Percentiles rank a stretch among this genome's conserved stretches.
Evolutionary conservation across 2,888 invertebrate genomes (phyloP).

Genomic region (Volucella bombylans): DNA sequence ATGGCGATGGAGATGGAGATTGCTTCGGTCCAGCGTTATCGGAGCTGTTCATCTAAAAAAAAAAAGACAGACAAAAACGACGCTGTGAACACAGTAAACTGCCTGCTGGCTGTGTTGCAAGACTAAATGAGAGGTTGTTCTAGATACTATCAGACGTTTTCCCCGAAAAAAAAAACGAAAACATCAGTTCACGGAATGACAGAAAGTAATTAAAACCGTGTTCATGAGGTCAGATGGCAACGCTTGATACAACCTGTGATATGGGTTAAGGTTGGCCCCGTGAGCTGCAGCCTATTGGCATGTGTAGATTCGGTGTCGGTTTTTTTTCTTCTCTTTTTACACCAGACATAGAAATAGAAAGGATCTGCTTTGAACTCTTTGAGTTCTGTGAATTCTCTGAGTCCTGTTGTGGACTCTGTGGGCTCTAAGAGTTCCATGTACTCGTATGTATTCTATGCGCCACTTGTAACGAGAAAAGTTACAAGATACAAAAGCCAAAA

Average conservation of each 20-base stretch:
- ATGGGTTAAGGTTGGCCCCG: slow-evolving; percentile 69
- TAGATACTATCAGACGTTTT: slow-evolving; percentile 56
- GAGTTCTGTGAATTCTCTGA: not conserved
- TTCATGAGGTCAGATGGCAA: slow-evolving; percentile 71
- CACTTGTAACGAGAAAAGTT: slow-evolving; percentile 34
- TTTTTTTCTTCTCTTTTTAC: slow-evolving; percentile 1
- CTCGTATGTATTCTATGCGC: slow-evolving; percentile 2
- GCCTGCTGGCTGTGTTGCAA: slow-evolving; percentile 30
- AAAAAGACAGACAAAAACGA: not conserved
- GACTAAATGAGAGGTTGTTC: slow-evolving; percentile 45
- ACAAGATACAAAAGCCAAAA: slow-evolving; percentile 36
- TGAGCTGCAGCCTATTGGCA: slow-evolving; percentile 1
- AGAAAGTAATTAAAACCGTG: slow-evolving; percentile 73
- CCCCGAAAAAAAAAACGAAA: slow-evolving; percentile 8
- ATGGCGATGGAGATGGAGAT: slow-evolving; percentile 4
- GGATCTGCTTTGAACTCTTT: slow-evolving; percentile 51
- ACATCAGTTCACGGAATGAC: slow-evolving; percentile 51
- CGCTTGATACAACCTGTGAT: slow-evolving; percentile 60
- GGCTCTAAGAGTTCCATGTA: too few species aligned
- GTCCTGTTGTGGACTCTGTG: too few species aligned
- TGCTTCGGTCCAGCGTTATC: slow-evolving; percentile 66
- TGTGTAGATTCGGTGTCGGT: slow-evolving; percentile 36
- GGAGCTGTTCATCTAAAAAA: slow-evolving; percentile 45
- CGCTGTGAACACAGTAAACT: slow-evolving; percentile 7
- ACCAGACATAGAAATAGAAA: slow-evolving; percentile 33